phyloP scores from a whole-genome alignment of 1,140 invertebrate genomes.

The Brachionus koreanus region DNA sequence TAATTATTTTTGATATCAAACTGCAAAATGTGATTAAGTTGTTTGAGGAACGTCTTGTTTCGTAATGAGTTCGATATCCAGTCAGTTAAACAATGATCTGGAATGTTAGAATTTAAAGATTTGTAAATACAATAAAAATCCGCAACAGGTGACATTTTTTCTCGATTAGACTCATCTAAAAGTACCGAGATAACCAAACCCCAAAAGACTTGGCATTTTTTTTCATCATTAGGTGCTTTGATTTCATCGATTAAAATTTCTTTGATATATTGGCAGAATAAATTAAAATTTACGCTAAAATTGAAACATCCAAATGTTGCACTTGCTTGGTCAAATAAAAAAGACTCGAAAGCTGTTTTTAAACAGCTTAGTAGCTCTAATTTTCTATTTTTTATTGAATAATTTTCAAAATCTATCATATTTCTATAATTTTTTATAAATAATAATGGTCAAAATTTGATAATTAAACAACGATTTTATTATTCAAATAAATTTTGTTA shows the following conservation, averaged over 20 bases:
- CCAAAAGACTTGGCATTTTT: not conserved
- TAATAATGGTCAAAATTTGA: not conserved
- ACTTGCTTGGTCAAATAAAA: not conserved
- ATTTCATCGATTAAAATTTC: constrained; percentile 2
- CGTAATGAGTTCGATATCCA: constrained; percentile 31
- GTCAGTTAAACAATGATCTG: not conserved
- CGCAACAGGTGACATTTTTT: not conserved
- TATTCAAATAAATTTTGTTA: too few species aligned
- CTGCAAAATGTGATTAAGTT: not conserved
- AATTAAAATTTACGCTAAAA: not conserved
- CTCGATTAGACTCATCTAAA: not conserved
- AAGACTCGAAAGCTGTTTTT: constrained; percentile 23
- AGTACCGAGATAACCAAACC: not conserved
- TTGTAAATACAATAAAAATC: not conserved
- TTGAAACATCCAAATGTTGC: not conserved
- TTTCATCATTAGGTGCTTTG: not conserved
- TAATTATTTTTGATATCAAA: not conserved
- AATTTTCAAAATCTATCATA: not conserved
- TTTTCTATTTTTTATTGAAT: not conserved
- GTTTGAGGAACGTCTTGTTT: constrained; percentile 21
- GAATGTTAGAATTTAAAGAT: not conserved
- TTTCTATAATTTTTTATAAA: not conserved
- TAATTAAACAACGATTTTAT: not conserved
- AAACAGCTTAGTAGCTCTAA: not conserved
- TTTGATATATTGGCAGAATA: not conserved